phyloP scores from a whole-genome alignment of 2,113 vertebrate species.

The Cololabis saira region DNA sequence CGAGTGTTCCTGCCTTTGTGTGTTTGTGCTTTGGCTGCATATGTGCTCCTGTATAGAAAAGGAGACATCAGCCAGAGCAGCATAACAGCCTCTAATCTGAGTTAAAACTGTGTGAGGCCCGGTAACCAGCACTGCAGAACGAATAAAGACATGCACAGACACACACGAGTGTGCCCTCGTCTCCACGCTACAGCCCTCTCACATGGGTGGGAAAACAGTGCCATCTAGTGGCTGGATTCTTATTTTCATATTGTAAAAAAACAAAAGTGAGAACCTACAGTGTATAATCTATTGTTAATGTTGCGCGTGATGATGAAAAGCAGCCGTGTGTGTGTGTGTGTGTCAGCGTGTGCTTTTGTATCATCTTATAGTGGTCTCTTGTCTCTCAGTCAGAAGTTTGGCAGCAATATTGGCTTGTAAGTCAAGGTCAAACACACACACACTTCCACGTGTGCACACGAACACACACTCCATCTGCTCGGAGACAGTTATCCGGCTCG shows the following conservation, averaged over 20 bases:
- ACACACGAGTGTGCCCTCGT: constrained; percentile 2
- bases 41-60: constrained; percentile 14
- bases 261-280: constrained; percentile 3
- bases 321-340: neutral
- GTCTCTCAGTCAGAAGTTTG: constrained; percentile 56
- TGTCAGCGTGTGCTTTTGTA: constrained; percentile 28
- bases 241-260: neutral
- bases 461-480: constrained; percentile 76
- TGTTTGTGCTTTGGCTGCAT: constrained; percentile 8
- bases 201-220: constrained; percentile 72
- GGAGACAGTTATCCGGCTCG: constrained; percentile 44
- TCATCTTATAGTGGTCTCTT: constrained; percentile 26
- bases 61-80: constrained; percentile 66
- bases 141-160: constrained; percentile 15
- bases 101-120: constrained; percentile 66
- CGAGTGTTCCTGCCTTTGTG: neutral
- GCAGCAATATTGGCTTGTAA: constrained; percentile 33
- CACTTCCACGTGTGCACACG: constrained; percentile 14
- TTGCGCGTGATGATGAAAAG: constrained; percentile 5
- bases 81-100: constrained; percentile 80
- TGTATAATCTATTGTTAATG: constrained; percentile 8
- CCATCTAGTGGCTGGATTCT: constrained; percentile 67
- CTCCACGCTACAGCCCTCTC: neutral
- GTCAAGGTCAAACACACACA: constrained; percentile 58
- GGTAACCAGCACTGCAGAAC: constrained; percentile 59